Evolutionary conservation across 2,888 invertebrate species (phyloP).

Genomic region (Ophion slaviceki): DNA sequence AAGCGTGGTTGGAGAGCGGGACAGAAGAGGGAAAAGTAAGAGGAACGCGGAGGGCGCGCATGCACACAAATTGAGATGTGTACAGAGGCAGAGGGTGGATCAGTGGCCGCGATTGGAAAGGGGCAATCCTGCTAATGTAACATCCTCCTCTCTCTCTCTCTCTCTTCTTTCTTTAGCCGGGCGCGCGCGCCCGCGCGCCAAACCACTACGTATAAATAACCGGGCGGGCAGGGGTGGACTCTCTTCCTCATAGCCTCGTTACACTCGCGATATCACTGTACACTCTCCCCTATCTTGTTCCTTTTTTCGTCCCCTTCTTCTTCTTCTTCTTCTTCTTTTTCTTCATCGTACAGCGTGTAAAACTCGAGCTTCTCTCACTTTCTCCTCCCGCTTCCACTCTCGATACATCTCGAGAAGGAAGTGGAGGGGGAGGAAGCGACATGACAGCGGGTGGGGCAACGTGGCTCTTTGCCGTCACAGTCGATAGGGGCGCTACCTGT

Average conservation of each 20-base stretch:
- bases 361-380: slow-evolving; percentile 59
- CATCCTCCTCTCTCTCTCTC: slow-evolving; percentile 70
- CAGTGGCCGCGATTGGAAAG: slow-evolving; percentile 65
- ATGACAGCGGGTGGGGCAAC: background rate
- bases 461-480: slow-evolving; percentile 8
- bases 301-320: slow-evolving; percentile 49
- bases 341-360: slow-evolving; percentile 3
- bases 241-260: slow-evolving; percentile 63
- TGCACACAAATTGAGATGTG: background rate
- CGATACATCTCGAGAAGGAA: slow-evolving; percentile 3
- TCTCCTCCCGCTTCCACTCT: slow-evolving; percentile 21
- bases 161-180: slow-evolving; percentile 67
- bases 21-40: slow-evolving; percentile 49
- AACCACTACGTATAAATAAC: slow-evolving; percentile 77
- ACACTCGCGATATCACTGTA: slow-evolving; percentile 20
- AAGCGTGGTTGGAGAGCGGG: slow-evolving; percentile 39
- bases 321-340: too few species aligned
- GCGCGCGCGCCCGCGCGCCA: slow-evolving; percentile 63
- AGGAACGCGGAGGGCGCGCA: slow-evolving; percentile 45
- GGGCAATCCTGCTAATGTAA: slow-evolving; percentile 81
- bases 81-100: slow-evolving; percentile 25
- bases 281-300: slow-evolving; percentile 66
- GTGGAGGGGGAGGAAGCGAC: background rate
- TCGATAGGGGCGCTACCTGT: slow-evolving; percentile 2
- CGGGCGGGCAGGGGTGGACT: slow-evolving; percentile 64